phyloP scores from a whole-genome alignment of 2,113 vertebrate species.

The Pygoscelis antarcticus region DNA sequence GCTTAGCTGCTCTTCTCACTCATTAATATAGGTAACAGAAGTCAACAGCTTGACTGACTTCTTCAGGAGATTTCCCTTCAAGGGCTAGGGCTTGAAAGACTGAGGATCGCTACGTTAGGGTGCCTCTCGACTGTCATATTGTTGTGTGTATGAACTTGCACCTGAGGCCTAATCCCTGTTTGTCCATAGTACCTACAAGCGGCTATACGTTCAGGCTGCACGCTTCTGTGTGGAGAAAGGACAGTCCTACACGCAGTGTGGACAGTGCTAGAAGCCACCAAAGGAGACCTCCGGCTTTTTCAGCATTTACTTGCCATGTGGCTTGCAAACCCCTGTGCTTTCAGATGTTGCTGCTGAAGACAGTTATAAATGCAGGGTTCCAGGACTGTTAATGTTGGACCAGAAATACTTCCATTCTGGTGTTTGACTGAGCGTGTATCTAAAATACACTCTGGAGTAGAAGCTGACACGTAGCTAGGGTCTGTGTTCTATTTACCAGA shows the following conservation, averaged over 20 bases:
- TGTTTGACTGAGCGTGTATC: neutral
- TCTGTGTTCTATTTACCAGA: rapidly evolving
- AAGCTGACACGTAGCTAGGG: rapidly evolving
- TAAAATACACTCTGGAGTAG: neutral
- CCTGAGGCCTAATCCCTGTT: neutral
- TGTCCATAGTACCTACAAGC: neutral
- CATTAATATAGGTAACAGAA: no score
- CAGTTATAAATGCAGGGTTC: neutral
- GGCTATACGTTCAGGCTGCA: neutral
- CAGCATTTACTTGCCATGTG: neutral
- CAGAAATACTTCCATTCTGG: neutral
- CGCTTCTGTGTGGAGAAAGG: neutral
- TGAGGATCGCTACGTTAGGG: neutral
- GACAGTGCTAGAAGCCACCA: neutral
- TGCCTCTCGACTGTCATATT: rapidly evolving
- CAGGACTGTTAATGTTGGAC: neutral
- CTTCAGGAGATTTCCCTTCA: no score
- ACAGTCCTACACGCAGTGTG: neutral
- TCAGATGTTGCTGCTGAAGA: neutral
- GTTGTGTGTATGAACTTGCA: neutral
- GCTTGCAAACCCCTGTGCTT: neutral
- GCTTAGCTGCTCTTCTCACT: neutral
- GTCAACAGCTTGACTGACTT: neutral
- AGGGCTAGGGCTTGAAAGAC: neutral
- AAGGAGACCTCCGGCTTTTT: neutral